Percentiles rank a stretch among this genome's conserved stretches.
Conservation (phyloP, 2,113 vertebrate genomes). For the Lophochroa leadbeateri region DNA sequence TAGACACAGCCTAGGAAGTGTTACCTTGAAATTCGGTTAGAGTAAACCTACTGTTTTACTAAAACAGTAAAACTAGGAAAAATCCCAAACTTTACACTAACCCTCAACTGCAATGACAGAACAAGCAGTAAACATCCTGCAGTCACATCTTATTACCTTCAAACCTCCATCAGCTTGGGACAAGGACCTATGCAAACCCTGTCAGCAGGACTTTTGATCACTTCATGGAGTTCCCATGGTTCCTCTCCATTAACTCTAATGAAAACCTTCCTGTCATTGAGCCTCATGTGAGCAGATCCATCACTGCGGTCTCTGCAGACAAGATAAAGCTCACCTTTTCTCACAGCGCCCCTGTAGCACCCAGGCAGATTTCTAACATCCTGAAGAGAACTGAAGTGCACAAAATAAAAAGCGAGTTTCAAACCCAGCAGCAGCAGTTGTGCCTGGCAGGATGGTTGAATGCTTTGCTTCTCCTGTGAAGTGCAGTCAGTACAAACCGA, state of each 20-base stretch:
- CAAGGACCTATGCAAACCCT: rapidly evolving
- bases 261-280: not conserved
- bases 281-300: rapidly evolving
- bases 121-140: not conserved
- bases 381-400: not conserved
- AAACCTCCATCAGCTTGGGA: not conserved
- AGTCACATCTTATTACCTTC: not conserved
- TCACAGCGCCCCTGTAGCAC: not conserved
- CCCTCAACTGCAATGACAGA: not conserved
- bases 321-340: rapidly evolving
- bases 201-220: not conserved
- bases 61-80: not conserved
- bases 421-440: not conserved
- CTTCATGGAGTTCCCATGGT: rapidly evolving
- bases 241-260: not conserved
- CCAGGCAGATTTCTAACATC: not conserved
- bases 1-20: not conserved
- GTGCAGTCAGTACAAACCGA: not conserved
- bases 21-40: not conserved
- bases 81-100: not conserved
- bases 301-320: not conserved
- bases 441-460: not conserved
- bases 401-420: not conserved
- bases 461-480: not conserved
- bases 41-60: not conserved